These are phyloP conservation scores for Sinonovacula constricta DNA, from an alignment of 1,140 invertebrate species.

Conservation along the genomic window DNA sequence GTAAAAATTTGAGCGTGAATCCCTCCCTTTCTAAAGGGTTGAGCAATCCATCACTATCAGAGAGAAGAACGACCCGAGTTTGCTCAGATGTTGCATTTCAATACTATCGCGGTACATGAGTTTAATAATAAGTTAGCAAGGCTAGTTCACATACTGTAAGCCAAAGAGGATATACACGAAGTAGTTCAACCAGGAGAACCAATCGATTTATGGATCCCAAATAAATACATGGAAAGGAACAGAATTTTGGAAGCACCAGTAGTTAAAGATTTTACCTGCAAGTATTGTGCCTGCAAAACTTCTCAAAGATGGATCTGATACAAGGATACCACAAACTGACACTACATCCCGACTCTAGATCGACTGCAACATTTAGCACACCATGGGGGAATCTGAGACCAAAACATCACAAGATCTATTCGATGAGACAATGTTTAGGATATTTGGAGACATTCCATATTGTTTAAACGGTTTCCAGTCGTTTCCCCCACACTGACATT, in stretches of 20 bases:
- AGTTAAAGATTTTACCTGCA: slow-evolving; percentile 43
- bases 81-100: too few species aligned
- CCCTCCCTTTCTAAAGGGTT: too few species aligned
- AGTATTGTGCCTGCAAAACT: slow-evolving; percentile 38
- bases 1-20: too few species aligned
- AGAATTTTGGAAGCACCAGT: slow-evolving; percentile 37
- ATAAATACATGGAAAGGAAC: slow-evolving; percentile 40
- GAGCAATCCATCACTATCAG: background rate
- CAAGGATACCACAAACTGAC: slow-evolving; percentile 45
- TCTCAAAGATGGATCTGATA: slow-evolving; percentile 26
- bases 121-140: too few species aligned
- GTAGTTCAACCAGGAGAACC: slow-evolving; percentile 13
- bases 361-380: slow-evolving; percentile 26
- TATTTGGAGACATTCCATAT: slow-evolving; percentile 49
- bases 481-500: too few species aligned
- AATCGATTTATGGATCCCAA: slow-evolving; percentile 37
- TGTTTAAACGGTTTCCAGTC: too few species aligned
- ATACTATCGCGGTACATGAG: too few species aligned
- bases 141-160: too few species aligned
- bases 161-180: slow-evolving; percentile 21
- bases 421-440: slow-evolving; percentile 46
- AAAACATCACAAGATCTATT: slow-evolving; percentile 35
- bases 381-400: slow-evolving; percentile 36
- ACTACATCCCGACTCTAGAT: background rate
- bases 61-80: too few species aligned